A percentile compares a stretch with the other conserved stretches of the same genome.
Conservation (phyloP, 2,797 vertebrate genomes). For the Argyrosomus regius region DNA sequence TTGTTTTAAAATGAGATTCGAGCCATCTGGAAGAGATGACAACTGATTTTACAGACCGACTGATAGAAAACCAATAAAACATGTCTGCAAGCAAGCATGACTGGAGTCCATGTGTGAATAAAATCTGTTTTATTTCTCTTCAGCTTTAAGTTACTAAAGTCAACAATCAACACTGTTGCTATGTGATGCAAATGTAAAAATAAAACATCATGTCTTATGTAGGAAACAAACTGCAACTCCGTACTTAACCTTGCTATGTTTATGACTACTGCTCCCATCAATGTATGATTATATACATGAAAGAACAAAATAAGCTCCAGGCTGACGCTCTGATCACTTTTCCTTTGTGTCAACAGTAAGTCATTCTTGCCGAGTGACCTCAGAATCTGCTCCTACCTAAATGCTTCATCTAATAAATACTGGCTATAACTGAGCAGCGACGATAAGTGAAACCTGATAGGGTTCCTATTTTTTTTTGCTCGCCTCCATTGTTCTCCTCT, state of each 20-base stretch:
- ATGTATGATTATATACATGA: slow-evolving; percentile 22
- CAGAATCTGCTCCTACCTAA: slow-evolving; percentile 51
- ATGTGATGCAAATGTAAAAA: no score
- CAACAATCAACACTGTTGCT: background rate
- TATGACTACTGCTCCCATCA: background rate
- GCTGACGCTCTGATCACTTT: slow-evolving; percentile 23
- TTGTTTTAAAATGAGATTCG: slow-evolving; percentile 35
- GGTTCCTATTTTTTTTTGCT: slow-evolving; percentile 61
- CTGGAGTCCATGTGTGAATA: background rate
- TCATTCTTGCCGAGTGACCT: slow-evolving; percentile 51
- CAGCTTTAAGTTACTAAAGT: slow-evolving; percentile 1
- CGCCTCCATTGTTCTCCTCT: slow-evolving; percentile 76
- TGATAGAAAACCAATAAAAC: slow-evolving; percentile 11
- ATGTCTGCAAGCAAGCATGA: background rate
- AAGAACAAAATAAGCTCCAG: slow-evolving; percentile 41
- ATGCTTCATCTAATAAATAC: slow-evolving; percentile 68
- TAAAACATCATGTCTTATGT: no score
- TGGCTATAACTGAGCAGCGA: slow-evolving; percentile 64
- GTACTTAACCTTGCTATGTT: slow-evolving; percentile 21
- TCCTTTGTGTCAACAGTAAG: slow-evolving; percentile 42
- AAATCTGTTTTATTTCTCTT: background rate
- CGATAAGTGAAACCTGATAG: slow-evolving; percentile 73
- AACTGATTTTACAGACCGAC: slow-evolving; percentile 8
- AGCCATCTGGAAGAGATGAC: slow-evolving; percentile 37
- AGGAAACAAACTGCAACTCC: slow-evolving; percentile 2